Evolutionary conservation across 2,113 vertebrate species (phyloP).

Genomic region (Odocoileus virginianus): DNA sequence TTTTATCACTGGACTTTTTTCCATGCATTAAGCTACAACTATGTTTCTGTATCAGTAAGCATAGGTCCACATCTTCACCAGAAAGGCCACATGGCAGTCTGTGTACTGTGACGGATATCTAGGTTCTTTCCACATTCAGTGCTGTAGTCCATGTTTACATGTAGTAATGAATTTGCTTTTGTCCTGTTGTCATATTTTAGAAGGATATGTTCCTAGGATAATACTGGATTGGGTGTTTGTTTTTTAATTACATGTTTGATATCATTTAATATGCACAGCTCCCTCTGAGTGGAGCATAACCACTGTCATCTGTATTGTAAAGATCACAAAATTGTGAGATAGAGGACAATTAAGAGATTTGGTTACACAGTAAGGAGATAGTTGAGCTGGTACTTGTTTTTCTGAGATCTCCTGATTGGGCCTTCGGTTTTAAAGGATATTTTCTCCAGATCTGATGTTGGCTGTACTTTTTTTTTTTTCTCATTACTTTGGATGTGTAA

Average conservation of each 20-base stretch:
- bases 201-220: not conserved
- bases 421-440: not conserved
- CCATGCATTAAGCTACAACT: not conserved
- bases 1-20: not conserved
- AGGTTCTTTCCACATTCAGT: not conserved
- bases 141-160: not conserved
- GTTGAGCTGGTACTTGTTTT: not conserved
- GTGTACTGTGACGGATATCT: fast-evolving
- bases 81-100: not conserved
- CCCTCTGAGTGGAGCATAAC: not conserved
- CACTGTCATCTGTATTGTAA: not conserved
- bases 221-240: not conserved
- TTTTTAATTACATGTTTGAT: not conserved
- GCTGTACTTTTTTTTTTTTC: not conserved
- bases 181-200: not conserved
- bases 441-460: not conserved
- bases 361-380: not conserved
- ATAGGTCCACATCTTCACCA: not conserved
- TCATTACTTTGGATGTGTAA: not conserved
- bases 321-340: not conserved
- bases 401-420: not conserved
- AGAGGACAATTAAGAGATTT: not conserved
- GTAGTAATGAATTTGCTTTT: not conserved
- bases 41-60: not conserved
- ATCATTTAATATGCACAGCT: not conserved